Percentiles rank a stretch among this genome's conserved stretches.
Conservation (phyloP, 1,140 invertebrate genomes). For the Riptortus pedestris region DNA sequence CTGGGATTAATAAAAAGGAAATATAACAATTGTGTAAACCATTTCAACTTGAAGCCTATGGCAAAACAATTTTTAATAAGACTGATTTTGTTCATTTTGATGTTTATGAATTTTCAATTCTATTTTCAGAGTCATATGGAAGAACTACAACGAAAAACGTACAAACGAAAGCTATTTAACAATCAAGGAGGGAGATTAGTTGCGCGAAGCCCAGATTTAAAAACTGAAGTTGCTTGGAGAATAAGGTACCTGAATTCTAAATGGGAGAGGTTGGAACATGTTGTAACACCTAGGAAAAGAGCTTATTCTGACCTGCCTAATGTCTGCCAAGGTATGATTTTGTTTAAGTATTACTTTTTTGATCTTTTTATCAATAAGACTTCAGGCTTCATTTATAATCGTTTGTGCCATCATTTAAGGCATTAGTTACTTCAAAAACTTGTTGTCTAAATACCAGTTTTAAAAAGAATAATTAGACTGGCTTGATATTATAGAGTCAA, state of each 20-base stretch:
- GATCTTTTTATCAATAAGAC: neutral
- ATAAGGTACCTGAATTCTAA: conserved; percentile 60
- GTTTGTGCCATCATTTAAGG: neutral
- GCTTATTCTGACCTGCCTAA: conserved; percentile 39
- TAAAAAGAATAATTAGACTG: no score
- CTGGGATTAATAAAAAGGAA: no score
- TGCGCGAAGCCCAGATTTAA: conserved; percentile 55
- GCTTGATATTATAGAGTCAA: no score
- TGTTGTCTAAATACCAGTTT: no score
- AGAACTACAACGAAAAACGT: conserved; percentile 56
- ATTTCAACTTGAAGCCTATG: no score
- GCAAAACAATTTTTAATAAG: no score
- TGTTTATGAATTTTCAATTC: neutral
- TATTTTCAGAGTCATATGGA: conserved; percentile 39
- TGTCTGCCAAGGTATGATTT: conserved; percentile 39
- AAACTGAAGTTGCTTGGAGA: conserved; percentile 64
- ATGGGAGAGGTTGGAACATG: conserved; percentile 58
- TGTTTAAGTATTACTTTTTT: neutral
- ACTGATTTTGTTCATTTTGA: no score
- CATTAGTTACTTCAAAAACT: neutral
- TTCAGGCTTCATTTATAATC: neutral
- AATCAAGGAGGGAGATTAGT: conserved; percentile 65
- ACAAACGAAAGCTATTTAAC: conserved; percentile 60
- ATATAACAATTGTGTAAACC: no score
- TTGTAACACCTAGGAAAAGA: conserved; percentile 41